These are phyloP conservation scores for Larimichthys polyactis DNA, from an alignment of 2,113 vertebrate genomes.

Conservation along the genomic window DNA sequence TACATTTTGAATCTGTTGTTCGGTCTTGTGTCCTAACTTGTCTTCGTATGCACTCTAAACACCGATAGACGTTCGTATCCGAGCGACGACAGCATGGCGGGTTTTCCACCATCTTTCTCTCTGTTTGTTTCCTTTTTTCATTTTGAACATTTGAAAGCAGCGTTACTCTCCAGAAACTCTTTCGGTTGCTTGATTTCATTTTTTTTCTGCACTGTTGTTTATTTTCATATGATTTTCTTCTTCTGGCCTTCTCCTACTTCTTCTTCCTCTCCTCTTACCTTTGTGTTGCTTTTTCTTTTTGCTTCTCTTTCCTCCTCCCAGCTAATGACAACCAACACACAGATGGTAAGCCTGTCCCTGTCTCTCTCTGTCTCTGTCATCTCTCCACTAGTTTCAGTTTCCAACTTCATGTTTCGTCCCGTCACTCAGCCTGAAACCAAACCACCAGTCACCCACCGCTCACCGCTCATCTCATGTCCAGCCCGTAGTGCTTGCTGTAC, in stretches of 20 bases:
- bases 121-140: conserved; percentile 74
- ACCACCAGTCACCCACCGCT: conserved; percentile 21
- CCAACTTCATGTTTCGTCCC: conserved; percentile 35
- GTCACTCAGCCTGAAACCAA: conserved; percentile 20
- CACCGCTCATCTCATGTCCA: conserved; percentile 27
- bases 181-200: conserved; percentile 65
- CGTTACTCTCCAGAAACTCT: conserved; percentile 60
- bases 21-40: too few species aligned
- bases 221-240: conserved; percentile 68
- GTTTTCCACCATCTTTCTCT: conserved; percentile 77
- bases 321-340: conserved; percentile 97
- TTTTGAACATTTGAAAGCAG: conserved; percentile 78
- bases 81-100: conserved; percentile 59
- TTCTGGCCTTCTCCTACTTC: conserved; percentile 80
- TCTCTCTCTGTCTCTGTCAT: conserved; percentile 78
- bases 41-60: neutral
- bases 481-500: conserved; percentile 44
- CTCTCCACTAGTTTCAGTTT: conserved; percentile 65
- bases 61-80: conserved; percentile 35
- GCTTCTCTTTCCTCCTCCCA: conserved; percentile 93
- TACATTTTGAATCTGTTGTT: too few species aligned
- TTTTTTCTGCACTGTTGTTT: conserved; percentile 61
- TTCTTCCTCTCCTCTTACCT: conserved; percentile 84
- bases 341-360: conserved; percentile 95
- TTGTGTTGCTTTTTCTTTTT: conserved; percentile 88